Evolutionary conservation across 2,888 invertebrate species (phyloP).

Genomic region (Calliopum simillimum): DNA sequence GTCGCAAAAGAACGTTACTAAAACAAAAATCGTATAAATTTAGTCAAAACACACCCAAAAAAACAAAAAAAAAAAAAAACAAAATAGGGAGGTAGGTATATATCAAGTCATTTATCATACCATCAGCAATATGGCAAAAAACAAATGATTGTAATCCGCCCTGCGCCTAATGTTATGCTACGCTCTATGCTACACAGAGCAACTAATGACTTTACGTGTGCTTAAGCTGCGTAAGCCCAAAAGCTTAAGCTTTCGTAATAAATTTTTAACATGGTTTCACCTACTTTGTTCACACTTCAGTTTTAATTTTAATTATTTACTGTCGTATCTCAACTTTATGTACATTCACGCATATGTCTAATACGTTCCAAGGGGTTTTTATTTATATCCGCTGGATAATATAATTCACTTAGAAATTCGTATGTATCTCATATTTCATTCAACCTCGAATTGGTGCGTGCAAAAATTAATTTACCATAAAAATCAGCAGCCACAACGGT

Average conservation of each 20-base stretch:
- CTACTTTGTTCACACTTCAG: conserved; percentile 1
- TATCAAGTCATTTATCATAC: not conserved
- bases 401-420: not conserved
- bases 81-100: too few species aligned
- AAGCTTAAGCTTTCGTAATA: not conserved
- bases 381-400: not conserved
- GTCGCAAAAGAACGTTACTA: not conserved
- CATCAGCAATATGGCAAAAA: too few species aligned
- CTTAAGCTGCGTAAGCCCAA: not conserved
- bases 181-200: not conserved
- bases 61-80: too few species aligned
- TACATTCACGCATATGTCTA: not conserved
- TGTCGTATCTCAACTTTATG: not conserved
- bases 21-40: not conserved
- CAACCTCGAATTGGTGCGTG: conserved; percentile 19
- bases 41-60: not conserved
- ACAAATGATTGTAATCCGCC: too few species aligned
- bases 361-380: conserved; percentile 1
- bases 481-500: not conserved
- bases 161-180: conserved; percentile 14
- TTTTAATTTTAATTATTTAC: conserved; percentile 12
- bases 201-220: not conserved
- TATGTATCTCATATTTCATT: not conserved
- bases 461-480: conserved; percentile 23
- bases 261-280: conserved; percentile 3